Conservation (phyloP, 2,888 invertebrate genomes). For the Corbicula japonica region DNA sequence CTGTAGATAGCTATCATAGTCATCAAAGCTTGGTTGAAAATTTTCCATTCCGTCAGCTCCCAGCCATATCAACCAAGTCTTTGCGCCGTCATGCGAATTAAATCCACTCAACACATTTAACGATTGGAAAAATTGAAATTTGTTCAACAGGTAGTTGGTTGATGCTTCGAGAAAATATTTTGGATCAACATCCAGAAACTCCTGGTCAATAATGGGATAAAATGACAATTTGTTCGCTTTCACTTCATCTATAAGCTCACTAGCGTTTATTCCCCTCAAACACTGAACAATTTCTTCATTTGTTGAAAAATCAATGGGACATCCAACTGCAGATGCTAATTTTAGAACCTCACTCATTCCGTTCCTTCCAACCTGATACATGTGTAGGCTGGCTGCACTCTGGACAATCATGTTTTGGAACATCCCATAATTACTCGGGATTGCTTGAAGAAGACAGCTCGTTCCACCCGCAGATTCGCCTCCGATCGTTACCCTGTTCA, state of each 20-base stretch:
- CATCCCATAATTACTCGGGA: not conserved
- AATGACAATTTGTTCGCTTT: not conserved
- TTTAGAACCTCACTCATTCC: not conserved
- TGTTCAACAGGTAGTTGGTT: not conserved
- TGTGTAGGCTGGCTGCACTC: not conserved
- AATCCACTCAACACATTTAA: not conserved
- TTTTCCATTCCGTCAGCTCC: not conserved
- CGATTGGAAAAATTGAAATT: not conserved
- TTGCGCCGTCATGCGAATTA: not conserved
- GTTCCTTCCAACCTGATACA: not conserved
- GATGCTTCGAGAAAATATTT: not conserved
- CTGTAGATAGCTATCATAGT: not conserved
- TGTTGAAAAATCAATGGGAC: not conserved
- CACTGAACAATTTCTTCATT: not conserved
- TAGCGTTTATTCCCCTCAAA: not conserved
- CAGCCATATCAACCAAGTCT: too few species aligned
- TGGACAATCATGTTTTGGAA: constrained; percentile 1
- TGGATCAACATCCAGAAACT: not conserved
- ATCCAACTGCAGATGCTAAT: not conserved
- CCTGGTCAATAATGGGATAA: not conserved
- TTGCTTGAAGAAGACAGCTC: not conserved
- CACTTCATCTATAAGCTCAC: not conserved
- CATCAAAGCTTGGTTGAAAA: not conserved
- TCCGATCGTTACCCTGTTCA: not conserved
- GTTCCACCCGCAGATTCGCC: not conserved